These are phyloP conservation scores for Scytalopus superciliaris DNA, from an alignment of 2,113 vertebrate species.

Conservation along the genomic window DNA sequence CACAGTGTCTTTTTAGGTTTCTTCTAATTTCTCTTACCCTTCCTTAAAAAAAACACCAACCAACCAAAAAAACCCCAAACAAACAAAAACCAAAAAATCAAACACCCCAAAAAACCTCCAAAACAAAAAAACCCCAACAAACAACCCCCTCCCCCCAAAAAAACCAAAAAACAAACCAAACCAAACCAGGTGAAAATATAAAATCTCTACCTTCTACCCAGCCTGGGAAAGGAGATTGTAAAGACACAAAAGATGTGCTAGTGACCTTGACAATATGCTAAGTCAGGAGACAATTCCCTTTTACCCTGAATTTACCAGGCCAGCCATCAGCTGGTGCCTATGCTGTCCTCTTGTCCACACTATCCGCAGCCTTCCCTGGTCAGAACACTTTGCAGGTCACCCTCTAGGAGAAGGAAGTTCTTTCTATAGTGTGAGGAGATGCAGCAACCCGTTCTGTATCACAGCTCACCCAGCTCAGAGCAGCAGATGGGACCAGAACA, in stretches of 20 bases:
- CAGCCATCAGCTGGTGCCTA: not conserved
- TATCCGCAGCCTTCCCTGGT: not conserved
- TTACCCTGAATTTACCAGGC: not conserved
- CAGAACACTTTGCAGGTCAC: not conserved
- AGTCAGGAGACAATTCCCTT: not conserved
- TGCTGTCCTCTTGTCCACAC: not conserved
- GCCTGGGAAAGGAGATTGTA: not conserved
- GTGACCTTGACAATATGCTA: not conserved
- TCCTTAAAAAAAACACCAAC: not conserved
- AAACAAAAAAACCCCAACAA: too few species aligned
- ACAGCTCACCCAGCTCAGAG: accelerated
- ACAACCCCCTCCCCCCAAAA: too few species aligned
- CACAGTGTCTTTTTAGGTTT: not conserved
- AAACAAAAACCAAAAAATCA: too few species aligned
- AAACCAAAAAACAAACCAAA: too few species aligned
- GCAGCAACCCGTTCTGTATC: accelerated
- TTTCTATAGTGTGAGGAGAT: not conserved
- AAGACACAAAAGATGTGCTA: not conserved
- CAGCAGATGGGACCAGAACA: not conserved
- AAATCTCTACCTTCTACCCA: not conserved
- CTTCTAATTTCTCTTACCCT: not conserved
- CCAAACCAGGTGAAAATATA: not conserved
- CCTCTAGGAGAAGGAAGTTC: not conserved
- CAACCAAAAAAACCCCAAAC: too few species aligned
- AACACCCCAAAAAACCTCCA: too few species aligned